These are phyloP conservation scores for Lerista edwardsae DNA, from an alignment of 2,797 vertebrate species.

Conservation along the genomic window DNA sequence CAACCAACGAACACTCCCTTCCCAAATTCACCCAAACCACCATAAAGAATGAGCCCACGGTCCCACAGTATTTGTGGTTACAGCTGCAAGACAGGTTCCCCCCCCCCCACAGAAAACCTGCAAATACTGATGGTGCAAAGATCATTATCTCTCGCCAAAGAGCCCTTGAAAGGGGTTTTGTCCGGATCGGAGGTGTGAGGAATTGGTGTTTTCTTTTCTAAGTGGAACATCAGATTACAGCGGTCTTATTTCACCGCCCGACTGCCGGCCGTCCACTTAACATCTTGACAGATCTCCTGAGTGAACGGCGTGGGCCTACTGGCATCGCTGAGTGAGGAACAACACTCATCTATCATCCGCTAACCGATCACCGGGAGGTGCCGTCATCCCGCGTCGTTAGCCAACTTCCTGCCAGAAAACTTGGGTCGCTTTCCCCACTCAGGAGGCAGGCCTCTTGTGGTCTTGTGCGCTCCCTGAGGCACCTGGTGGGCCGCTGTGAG, in stretches of 20 bases:
- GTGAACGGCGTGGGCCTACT: conserved; percentile 80
- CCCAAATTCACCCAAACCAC: conserved; percentile 8
- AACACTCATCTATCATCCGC: conserved; percentile 89
- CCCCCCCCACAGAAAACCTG: background rate
- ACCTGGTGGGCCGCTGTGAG: too few relatives aligned
- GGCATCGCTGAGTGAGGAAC: conserved; percentile 71
- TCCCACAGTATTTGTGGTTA: conserved; percentile 55
- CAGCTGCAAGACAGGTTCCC: background rate
- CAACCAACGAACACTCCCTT: too few relatives aligned
- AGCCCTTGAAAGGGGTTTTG: conserved; percentile 54
- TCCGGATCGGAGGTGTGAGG: conserved; percentile 66
- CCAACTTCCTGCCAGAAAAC: conserved; percentile 45
- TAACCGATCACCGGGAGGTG: conserved; percentile 88
- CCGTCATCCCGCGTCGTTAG: conserved; percentile 61
- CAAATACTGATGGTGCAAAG: conserved; percentile 75
- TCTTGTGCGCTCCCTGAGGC: too few relatives aligned
- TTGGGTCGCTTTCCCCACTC: too few relatives aligned
- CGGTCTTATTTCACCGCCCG: conserved; percentile 90
- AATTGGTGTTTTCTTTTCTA: conserved; percentile 85
- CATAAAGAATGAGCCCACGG: conserved; percentile 52
- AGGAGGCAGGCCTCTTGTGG: too few relatives aligned
- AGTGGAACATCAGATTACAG: conserved; percentile 90
- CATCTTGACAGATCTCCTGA: conserved; percentile 86
- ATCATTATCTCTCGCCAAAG: conserved; percentile 76
- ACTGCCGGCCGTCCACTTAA: conserved; percentile 90